Conservation (phyloP, 2,797 vertebrate species). For the Falco rusticolus region DNA sequence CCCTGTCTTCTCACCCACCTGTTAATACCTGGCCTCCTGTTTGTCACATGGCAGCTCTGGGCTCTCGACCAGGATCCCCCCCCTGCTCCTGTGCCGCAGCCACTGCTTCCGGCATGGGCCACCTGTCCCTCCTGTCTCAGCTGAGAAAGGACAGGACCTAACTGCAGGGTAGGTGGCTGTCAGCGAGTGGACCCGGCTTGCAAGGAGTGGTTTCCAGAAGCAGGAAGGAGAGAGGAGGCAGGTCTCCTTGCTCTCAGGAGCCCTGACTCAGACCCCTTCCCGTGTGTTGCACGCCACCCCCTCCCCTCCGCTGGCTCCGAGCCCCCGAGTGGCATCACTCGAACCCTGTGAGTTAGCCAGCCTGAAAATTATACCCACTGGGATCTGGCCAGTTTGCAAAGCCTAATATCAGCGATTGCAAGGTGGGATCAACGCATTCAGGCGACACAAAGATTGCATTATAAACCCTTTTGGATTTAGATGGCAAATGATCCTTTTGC, state of each 20-base stretch:
- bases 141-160: conserved; percentile 69
- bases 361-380: conserved; percentile 67
- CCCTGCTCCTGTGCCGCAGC: conserved; percentile 63
- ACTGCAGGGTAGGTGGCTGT: conserved; percentile 62
- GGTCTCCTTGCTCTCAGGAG: conserved; percentile 42
- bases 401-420: conserved; percentile 49
- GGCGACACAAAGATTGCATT: conserved; percentile 61
- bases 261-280: conserved; percentile 67
- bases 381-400: conserved; percentile 60
- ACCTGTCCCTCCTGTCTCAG: conserved; percentile 71
- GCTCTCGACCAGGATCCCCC: conserved; percentile 60
- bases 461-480: conserved; percentile 73
- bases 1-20: conserved; percentile 70
- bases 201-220: conserved; percentile 48
- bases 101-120: conserved; percentile 68
- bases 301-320: conserved; percentile 40
- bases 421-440: conserved; percentile 37
- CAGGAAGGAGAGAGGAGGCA: conserved; percentile 39
- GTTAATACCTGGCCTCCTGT: conserved; percentile 74
- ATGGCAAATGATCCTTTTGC: conserved; percentile 70
- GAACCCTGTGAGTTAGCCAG: conserved; percentile 47
- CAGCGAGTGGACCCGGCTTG: conserved; percentile 31
- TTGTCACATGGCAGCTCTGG: conserved; percentile 67
- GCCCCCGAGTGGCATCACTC: conserved; percentile 56
- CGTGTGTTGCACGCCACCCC: background rate